These are phyloP conservation scores for Chascanopsetta lugubris DNA, from an alignment of 2,113 vertebrate genomes.

Conservation along the genomic window DNA sequence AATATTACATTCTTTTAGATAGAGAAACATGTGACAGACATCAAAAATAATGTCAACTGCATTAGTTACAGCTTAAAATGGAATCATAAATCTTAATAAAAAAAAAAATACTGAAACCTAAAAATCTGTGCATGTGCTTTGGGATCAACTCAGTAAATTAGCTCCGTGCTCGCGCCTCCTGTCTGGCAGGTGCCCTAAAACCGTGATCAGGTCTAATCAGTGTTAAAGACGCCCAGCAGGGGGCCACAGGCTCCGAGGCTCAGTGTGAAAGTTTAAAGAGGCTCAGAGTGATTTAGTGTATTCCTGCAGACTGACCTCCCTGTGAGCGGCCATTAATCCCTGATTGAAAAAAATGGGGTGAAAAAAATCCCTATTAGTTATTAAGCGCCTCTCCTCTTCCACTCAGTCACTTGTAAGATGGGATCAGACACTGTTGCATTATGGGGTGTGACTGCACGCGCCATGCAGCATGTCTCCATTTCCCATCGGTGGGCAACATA, in stretches of 20 bases:
- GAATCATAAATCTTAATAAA: too few relatives aligned
- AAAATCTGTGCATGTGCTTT: background rate
- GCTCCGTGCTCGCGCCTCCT: constrained; percentile 36
- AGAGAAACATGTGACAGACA: too few relatives aligned
- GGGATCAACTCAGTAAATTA: constrained; percentile 6
- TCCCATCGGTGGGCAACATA: constrained; percentile 55
- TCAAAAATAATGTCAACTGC: too few relatives aligned
- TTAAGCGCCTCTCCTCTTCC: constrained; percentile 64
- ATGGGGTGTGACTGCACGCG: constrained; percentile 55
- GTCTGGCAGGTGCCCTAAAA: constrained; percentile 59
- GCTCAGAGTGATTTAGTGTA: constrained; percentile 65
- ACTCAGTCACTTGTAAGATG: constrained; percentile 74
- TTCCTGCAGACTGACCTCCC: constrained; percentile 70
- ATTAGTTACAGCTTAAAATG: too few relatives aligned
- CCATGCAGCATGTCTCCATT: constrained; percentile 44
- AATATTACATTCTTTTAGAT: too few relatives aligned
- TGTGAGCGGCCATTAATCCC: constrained; percentile 69
- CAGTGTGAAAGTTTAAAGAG: constrained; percentile 75
- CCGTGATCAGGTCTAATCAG: constrained; percentile 67
- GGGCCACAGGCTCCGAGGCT: constrained; percentile 26
- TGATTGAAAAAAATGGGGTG: constrained; percentile 61
- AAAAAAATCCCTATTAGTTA: constrained; percentile 68
- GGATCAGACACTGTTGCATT: constrained; percentile 71
- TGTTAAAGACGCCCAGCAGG: constrained; percentile 52
- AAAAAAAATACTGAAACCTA: too few relatives aligned